These are phyloP conservation scores for Mugil cephalus DNA, from an alignment of 2,113 vertebrate species.

Conservation along the genomic window DNA sequence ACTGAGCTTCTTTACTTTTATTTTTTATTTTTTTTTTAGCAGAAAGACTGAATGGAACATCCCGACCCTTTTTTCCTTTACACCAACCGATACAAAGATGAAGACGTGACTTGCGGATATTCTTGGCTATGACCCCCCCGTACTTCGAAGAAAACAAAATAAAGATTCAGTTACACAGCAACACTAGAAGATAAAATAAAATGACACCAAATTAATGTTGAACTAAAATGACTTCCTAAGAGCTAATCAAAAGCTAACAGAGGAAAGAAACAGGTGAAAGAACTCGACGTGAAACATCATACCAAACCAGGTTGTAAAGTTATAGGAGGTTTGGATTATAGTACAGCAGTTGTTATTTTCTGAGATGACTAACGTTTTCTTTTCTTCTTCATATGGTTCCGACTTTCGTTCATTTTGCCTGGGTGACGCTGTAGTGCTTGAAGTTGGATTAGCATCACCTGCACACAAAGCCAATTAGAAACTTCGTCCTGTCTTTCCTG, in stretches of 20 bases:
- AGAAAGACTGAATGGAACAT: constrained; percentile 78
- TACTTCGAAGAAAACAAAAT: constrained; percentile 59
- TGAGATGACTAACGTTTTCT: constrained; percentile 93
- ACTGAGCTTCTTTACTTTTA: constrained; percentile 73
- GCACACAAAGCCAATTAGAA: constrained; percentile 93
- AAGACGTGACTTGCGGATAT: constrained; percentile 88
- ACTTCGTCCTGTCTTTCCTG: constrained; percentile 94
- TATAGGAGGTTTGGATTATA: constrained; percentile 91
- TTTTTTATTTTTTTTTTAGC: constrained; percentile 52
- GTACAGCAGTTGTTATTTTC: constrained; percentile 93
- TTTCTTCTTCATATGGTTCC: constrained; percentile 85
- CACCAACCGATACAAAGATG: constrained; percentile 79
- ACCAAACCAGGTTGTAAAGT: constrained; percentile 79
- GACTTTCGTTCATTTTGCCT: constrained; percentile 78
- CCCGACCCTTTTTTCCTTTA: constrained; percentile 63
- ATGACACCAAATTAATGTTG: constrained; percentile 76
- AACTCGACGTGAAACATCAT: constrained; percentile 82
- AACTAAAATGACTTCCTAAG: constrained; percentile 76
- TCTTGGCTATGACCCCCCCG: constrained; percentile 81
- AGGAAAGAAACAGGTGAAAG: constrained; percentile 69
- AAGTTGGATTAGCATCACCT: constrained; percentile 93
- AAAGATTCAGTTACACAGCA: constrained; percentile 73
- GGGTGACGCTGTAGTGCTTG: constrained; percentile 89
- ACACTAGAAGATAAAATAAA: constrained; percentile 64
- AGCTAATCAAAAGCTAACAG: constrained; percentile 77